phyloP scores from a whole-genome alignment of 2,888 invertebrate species.

The Cabera pusaria region DNA sequence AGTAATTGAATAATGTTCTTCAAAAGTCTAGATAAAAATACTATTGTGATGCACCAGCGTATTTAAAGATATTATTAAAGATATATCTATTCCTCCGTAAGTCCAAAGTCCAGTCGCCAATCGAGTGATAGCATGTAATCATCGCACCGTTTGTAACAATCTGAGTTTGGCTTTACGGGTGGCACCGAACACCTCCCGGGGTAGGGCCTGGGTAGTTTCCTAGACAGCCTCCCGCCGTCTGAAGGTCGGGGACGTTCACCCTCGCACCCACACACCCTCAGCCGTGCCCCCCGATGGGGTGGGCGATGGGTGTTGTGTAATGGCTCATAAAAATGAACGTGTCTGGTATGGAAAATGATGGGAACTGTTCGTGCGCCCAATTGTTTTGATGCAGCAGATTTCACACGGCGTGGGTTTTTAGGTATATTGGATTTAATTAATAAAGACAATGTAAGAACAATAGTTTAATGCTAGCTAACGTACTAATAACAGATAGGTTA shows the following conservation, averaged over 20 bases:
- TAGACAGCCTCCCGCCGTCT: slow-evolving; percentile 66
- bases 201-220: slow-evolving; percentile 50
- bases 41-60: too few species aligned
- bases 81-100: too few species aligned
- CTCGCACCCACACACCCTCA: slow-evolving; percentile 52
- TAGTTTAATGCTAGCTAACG: too few species aligned
- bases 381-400: slow-evolving; percentile 19
- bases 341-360: slow-evolving; percentile 16
- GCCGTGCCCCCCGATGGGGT: slow-evolving; percentile 12
- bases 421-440: too few species aligned
- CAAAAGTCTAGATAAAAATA: too few species aligned
- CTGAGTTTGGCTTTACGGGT: slow-evolving; percentile 11
- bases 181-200: slow-evolving; percentile 16
- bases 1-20: too few species aligned
- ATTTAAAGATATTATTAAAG: too few species aligned
- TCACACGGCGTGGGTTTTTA: too few species aligned
- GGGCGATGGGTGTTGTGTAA: slow-evolving; percentile 20
- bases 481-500: too few species aligned
- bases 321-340: slow-evolving; percentile 24
- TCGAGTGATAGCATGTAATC: too few species aligned
- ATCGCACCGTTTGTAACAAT: too few species aligned
- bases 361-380: slow-evolving; percentile 6
- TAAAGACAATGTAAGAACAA: too few species aligned
- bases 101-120: slow-evolving; percentile 2
- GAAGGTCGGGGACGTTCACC: slow-evolving; percentile 79